These are phyloP conservation scores for Heterodera filipjevi DNA, from an alignment of 2,888 invertebrate genomes.

Conservation along the genomic window DNA sequence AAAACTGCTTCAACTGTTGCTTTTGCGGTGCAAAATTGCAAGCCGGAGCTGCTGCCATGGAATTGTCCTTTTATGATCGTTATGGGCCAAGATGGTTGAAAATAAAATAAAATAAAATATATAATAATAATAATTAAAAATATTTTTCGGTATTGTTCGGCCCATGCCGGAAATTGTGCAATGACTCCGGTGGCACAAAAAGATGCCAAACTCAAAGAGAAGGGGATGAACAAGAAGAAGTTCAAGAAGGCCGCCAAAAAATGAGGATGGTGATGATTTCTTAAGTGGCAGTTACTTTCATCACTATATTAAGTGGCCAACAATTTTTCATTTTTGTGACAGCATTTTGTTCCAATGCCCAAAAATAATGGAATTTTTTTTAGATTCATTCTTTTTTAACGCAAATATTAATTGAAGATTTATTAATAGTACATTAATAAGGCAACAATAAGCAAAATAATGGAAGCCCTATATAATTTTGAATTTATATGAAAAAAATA, in stretches of 20 bases:
- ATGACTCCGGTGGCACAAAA: slow-evolving; percentile 21
- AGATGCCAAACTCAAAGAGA: slow-evolving; percentile 29
- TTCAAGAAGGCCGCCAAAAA: slow-evolving; percentile 22
- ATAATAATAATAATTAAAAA: not conserved
- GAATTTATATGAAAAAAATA: no score
- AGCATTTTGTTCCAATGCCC: no score
- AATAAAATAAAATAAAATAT: not conserved
- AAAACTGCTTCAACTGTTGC: slow-evolving; percentile 31
- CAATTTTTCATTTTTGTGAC: no score
- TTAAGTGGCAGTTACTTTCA: no score
- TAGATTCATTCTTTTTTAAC: no score
- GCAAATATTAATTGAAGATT: no score
- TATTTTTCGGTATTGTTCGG: slow-evolving; percentile 15
- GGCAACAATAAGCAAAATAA: no score
- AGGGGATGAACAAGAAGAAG: slow-evolving; percentile 17
- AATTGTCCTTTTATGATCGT: slow-evolving; percentile 30
- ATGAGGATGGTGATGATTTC: not conserved
- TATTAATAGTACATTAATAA: no score
- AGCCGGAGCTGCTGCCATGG: slow-evolving; percentile 28
- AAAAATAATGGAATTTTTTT: no score
- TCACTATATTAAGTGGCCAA: no score
- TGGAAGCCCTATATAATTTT: no score
- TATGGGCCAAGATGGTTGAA: slow-evolving; percentile 31
- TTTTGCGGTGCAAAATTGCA: slow-evolving; percentile 29
- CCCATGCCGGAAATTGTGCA: slow-evolving; percentile 19